Evolutionary conservation across 2,113 vertebrate species (phyloP).

Genomic region (Mungos mungo): DNA sequence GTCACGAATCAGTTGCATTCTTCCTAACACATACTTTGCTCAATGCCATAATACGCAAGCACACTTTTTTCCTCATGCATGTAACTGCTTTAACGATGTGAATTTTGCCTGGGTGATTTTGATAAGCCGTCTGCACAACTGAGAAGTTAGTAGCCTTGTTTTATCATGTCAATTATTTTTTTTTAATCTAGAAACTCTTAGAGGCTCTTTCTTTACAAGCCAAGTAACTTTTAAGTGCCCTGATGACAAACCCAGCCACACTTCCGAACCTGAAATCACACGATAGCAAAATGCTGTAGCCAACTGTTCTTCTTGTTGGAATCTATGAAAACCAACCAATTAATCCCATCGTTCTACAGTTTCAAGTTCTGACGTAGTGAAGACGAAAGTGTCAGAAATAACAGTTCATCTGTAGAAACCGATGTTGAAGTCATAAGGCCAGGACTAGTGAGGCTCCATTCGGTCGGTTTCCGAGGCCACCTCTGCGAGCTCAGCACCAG

Average conservation of each 20-base stretch:
- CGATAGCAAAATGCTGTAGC: too few species aligned
- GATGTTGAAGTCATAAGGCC: accelerated
- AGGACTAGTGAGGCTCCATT: accelerated
- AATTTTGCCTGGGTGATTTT: neutral
- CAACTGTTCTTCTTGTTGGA: neutral
- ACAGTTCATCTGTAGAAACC: accelerated
- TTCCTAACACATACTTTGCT: neutral
- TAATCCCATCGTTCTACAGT: accelerated
- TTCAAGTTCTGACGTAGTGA: accelerated
- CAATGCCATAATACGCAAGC: neutral
- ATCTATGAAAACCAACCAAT: neutral
- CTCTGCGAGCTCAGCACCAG: accelerated
- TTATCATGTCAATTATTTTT: neutral
- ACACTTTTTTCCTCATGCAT: neutral
- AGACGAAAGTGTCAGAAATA: neutral
- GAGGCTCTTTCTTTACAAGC: neutral
- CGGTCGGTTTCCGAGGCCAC: accelerated
- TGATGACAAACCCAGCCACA: neutral
- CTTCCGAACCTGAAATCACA: too few species aligned
- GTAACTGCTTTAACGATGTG: neutral
- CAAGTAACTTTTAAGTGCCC: neutral
- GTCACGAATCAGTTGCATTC: neutral
- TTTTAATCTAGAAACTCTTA: neutral
- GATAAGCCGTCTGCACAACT: neutral
- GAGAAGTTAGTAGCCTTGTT: neutral